Conservation (phyloP, 2,113 vertebrate genomes). For the Cheilinus undulatus region DNA sequence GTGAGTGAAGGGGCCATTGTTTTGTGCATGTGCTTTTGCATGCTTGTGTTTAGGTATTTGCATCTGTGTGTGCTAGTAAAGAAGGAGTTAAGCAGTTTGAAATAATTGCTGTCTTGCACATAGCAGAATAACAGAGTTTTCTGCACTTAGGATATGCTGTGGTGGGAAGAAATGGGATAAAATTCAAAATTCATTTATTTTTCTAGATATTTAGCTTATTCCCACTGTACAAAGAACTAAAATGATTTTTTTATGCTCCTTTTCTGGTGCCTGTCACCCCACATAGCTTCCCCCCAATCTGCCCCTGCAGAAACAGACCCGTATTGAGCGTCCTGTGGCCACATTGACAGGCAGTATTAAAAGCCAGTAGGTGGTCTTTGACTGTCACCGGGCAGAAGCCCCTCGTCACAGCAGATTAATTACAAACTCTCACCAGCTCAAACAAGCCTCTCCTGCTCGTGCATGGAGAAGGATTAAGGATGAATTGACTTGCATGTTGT, state of each 20-base stretch:
- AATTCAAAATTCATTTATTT: background rate
- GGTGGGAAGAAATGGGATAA: too few relatives aligned
- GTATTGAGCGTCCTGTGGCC: constrained; percentile 67
- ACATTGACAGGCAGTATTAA: constrained; percentile 83
- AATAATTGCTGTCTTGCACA: too few relatives aligned
- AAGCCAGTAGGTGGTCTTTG: constrained; percentile 81
- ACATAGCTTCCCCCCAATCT: constrained; percentile 40
- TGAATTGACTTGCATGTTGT: background rate
- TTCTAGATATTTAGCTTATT: background rate
- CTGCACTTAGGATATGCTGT: too few relatives aligned
- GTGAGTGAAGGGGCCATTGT: background rate
- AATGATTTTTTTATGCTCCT: background rate
- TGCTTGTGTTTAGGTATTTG: background rate
- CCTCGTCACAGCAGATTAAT: constrained; percentile 79
- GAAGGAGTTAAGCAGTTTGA: constrained; percentile 44
- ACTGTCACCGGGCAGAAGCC: constrained; percentile 78
- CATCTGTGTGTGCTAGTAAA: background rate
- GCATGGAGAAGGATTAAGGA: constrained; percentile 41
- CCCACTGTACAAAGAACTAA: background rate
- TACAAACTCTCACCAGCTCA: constrained; percentile 67
- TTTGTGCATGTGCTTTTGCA: background rate
- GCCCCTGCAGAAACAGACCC: constrained; percentile 55
- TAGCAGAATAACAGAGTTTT: too few relatives aligned
- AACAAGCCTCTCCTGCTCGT: constrained; percentile 42
- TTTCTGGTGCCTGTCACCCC: constrained; percentile 19